Evolutionary conservation across 2,113 vertebrate genomes (phyloP).

Genomic region (Axis porcinus): DNA sequence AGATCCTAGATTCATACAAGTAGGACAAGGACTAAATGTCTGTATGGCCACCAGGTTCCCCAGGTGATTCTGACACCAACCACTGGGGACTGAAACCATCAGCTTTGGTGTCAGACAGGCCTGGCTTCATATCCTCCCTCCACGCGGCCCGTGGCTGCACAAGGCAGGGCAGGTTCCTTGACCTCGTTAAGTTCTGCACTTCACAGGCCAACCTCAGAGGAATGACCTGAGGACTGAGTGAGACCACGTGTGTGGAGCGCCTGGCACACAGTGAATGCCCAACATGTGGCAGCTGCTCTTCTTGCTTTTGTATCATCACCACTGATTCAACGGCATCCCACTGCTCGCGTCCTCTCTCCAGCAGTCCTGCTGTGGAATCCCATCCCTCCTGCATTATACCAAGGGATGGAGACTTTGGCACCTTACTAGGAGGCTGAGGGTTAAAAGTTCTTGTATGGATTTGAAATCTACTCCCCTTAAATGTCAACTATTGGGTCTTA

Average conservation of each 20-base stretch:
- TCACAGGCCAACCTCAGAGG: neutral
- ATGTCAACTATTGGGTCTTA: neutral
- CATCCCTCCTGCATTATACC: neutral
- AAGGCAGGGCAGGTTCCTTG: neutral
- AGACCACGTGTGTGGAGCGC: neutral
- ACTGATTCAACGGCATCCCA: neutral
- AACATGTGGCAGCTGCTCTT: neutral
- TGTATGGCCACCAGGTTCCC: neutral
- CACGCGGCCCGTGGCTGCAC: neutral
- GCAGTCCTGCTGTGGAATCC: neutral
- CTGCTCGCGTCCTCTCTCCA: neutral
- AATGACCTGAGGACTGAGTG: neutral
- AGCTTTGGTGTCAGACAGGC: neutral
- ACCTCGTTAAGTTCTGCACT: neutral
- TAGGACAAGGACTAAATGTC: accelerated
- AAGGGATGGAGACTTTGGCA: neutral
- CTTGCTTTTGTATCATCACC: neutral
- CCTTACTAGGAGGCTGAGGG: neutral
- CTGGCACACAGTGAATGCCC: neutral
- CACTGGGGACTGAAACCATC: neutral
- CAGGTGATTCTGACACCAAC: neutral
- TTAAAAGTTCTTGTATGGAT: neutral
- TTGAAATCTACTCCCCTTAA: neutral
- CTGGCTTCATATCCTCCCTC: neutral
- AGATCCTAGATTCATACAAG: neutral